Evolutionary conservation across 2,797 vertebrate species (phyloP).

Genomic region (Syndactyla subalaris): DNA sequence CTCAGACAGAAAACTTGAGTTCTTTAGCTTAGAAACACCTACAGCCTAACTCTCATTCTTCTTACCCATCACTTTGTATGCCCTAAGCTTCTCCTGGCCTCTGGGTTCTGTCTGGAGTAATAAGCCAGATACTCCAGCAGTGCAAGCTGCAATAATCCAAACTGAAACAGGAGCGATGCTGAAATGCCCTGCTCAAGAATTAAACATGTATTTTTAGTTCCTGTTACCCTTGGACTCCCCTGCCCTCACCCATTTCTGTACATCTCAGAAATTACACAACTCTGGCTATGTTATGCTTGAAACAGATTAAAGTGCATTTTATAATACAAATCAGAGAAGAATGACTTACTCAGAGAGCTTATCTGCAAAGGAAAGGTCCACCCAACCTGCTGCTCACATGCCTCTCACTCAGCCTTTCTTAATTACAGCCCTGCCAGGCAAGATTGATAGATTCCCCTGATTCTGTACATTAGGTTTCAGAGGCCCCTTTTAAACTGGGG

Average conservation of each 20-base stretch:
- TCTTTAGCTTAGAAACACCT: not conserved
- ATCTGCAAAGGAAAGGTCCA: conserved; percentile 33
- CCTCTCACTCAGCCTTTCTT: not conserved
- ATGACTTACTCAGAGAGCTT: not conserved
- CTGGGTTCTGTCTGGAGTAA: not conserved
- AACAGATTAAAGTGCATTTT: not conserved
- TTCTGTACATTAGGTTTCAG: conserved; percentile 1
- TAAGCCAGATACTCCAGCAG: not conserved
- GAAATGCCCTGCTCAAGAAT: not conserved
- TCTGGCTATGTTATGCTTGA: not conserved
- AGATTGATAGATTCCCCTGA: not conserved
- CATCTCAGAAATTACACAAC: not conserved
- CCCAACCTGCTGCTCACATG: not conserved
- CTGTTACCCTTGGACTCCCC: not conserved
- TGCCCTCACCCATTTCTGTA: not conserved
- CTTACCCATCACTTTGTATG: not conserved
- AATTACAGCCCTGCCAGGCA: not conserved
- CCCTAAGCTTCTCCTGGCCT: not conserved
- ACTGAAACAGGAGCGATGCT: not conserved
- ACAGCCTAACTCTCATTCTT: not conserved
- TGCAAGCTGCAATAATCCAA: not conserved
- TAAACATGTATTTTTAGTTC: not conserved
- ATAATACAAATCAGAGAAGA: not conserved
- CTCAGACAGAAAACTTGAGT: not conserved
- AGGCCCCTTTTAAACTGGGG: not conserved